Percentiles rank a stretch among this genome's conserved stretches.
Evolutionary conservation across 2,113 vertebrate species (phyloP).

Genomic region (Lepus timidus): DNA sequence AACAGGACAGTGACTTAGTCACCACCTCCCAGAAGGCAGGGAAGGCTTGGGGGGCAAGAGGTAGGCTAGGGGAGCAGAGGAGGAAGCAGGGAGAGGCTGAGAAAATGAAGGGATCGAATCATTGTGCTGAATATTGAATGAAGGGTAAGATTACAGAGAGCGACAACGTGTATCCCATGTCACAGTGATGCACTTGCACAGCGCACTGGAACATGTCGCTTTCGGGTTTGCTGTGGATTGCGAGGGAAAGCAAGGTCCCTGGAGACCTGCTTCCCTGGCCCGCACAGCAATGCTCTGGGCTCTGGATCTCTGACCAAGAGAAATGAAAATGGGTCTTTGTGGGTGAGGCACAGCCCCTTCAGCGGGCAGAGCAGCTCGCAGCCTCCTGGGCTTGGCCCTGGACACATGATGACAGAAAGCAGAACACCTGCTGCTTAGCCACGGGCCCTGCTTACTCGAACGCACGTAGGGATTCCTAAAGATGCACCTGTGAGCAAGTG

Average conservation of each 20-base stretch:
- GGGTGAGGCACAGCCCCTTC: not conserved
- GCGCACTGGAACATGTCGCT: not conserved
- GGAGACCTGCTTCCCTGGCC: not conserved
- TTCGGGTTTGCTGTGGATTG: slow-evolving; percentile 12
- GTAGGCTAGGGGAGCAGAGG: not conserved
- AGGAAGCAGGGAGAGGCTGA: slow-evolving; percentile 24
- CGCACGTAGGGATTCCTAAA: not conserved
- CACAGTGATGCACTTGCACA: slow-evolving; percentile 69
- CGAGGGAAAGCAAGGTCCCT: slow-evolving; percentile 30
- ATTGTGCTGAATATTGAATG: slow-evolving; percentile 86
- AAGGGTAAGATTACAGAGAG: slow-evolving; percentile 87
- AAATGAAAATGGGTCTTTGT: not conserved
- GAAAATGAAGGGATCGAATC: slow-evolving; percentile 85
- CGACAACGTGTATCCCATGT: slow-evolving; percentile 75
- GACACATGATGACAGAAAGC: not conserved
- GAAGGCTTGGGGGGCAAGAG: not conserved
- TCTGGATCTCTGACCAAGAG: not conserved
- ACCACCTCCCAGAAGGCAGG: slow-evolving; percentile 57
- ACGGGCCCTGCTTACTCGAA: not conserved
- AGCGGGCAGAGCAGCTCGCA: not conserved
- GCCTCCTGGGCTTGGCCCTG: not conserved
- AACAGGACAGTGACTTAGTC: slow-evolving; percentile 38
- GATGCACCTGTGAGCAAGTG: not conserved
- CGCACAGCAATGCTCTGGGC: not conserved
- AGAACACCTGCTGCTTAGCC: not conserved